Conservation (phyloP, 2,888 invertebrate species). For the Malthinus seriepunctatus region DNA sequence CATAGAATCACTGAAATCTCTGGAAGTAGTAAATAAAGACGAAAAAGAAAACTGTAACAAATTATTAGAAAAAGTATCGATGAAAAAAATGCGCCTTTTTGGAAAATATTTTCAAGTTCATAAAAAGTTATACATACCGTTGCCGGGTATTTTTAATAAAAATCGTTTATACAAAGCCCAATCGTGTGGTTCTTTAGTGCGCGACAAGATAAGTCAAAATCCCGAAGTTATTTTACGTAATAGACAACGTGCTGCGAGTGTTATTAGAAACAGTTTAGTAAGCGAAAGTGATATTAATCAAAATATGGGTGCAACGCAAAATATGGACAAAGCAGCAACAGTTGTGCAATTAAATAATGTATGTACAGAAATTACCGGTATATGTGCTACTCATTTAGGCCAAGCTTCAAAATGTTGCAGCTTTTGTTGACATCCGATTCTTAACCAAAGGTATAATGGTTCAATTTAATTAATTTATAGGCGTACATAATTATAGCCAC, state of each 20-base stretch:
- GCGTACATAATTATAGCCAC: conserved; percentile 1
- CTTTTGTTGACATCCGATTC: conserved; percentile 57
- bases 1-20: conserved; percentile 10
- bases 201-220: conserved; percentile 57
- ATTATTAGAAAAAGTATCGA: conserved; percentile 44
- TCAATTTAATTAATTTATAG: conserved; percentile 12
- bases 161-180: conserved; percentile 65
- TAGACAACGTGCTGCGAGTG: conserved; percentile 54
- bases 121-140: conserved; percentile 65
- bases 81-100: conserved; percentile 63
- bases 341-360: conserved; percentile 52
- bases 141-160: conserved; percentile 60
- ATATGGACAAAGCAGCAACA: conserved; percentile 34
- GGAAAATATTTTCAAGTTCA: conserved; percentile 72
- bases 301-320: conserved; percentile 51
- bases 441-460: conserved; percentile 21
- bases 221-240: conserved; percentile 48
- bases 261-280: conserved; percentile 50
- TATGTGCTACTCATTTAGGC: conserved; percentile 61
- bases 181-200: conserved; percentile 64
- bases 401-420: conserved; percentile 63
- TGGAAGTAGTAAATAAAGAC: conserved; percentile 28
- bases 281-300: conserved; percentile 60
- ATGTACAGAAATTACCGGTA: conserved; percentile 56
- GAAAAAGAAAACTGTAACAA: conserved; percentile 45